These are phyloP conservation scores for Tupiocoris notatus DNA, from an alignment of 2,888 invertebrate genomes.

Conservation along the genomic window DNA sequence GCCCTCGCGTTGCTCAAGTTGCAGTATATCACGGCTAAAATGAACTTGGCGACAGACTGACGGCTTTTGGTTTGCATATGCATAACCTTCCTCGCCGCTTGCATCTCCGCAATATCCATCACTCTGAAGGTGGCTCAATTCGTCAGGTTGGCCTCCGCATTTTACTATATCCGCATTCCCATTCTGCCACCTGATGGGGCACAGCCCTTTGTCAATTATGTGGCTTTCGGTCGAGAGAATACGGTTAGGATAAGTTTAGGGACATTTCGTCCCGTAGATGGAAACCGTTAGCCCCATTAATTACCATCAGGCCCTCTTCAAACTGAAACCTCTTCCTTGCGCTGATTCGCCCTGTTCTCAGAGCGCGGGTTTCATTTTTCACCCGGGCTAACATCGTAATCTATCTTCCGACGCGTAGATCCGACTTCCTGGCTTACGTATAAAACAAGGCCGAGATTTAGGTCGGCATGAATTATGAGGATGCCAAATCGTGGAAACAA, in stretches of 20 bases:
- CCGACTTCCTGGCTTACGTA: background rate
- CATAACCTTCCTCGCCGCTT: background rate
- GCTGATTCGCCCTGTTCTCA: background rate
- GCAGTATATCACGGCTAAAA: background rate
- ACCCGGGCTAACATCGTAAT: background rate
- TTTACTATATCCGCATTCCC: background rate
- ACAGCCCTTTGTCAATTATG: background rate
- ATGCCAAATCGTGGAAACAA: too few species aligned
- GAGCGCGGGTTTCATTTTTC: background rate
- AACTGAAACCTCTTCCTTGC: background rate
- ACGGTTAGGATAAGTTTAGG: background rate
- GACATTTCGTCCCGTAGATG: background rate
- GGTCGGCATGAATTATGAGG: background rate
- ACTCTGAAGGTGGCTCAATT: background rate
- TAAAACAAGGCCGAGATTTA: background rate
- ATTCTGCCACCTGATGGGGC: background rate
- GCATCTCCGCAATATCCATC: background rate
- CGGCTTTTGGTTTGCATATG: background rate
- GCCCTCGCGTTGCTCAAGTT: too few species aligned
- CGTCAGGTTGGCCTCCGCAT: background rate
- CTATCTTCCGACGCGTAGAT: background rate
- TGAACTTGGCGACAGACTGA: background rate
- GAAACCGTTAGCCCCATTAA: background rate
- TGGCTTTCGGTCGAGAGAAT: background rate
- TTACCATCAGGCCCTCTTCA: background rate